Conservation (phyloP, 2,113 vertebrate genomes). For the Epinephelus moara region DNA sequence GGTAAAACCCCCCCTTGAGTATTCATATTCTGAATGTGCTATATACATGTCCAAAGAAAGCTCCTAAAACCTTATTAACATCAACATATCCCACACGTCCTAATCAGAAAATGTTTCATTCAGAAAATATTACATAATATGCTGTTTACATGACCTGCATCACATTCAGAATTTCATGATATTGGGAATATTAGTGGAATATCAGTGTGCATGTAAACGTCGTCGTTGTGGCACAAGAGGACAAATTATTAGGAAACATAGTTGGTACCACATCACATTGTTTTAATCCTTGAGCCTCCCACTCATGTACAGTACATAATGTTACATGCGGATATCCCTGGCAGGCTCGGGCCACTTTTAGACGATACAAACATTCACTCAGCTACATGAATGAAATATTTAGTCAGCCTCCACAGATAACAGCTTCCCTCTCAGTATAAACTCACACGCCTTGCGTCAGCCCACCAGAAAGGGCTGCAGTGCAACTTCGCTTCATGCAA, state of each 20-base stretch:
- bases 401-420: conserved; percentile 80
- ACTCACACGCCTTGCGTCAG: conserved; percentile 35
- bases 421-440: conserved; percentile 63
- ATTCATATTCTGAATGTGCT: too few relatives aligned
- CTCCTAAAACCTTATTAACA: too few relatives aligned
- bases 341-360: conserved; percentile 51
- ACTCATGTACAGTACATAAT: not conserved
- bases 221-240: not conserved
- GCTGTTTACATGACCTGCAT: too few relatives aligned
- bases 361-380: conserved; percentile 71
- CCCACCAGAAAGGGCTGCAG: conserved; percentile 35
- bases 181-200: too few relatives aligned
- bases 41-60: too few relatives aligned
- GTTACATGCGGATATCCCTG: conserved; percentile 40
- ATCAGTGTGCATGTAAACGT: too few relatives aligned
- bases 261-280: not conserved
- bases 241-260: not conserved
- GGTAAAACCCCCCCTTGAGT: too few relatives aligned
- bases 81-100: too few relatives aligned
- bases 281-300: not conserved
- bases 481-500: conserved; percentile 29
- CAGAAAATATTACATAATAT: too few relatives aligned
- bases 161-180: too few relatives aligned
- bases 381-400: conserved; percentile 84
- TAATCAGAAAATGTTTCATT: too few relatives aligned